phyloP scores from a whole-genome alignment of 1,140 invertebrate species.

The Euschistus heros region DNA sequence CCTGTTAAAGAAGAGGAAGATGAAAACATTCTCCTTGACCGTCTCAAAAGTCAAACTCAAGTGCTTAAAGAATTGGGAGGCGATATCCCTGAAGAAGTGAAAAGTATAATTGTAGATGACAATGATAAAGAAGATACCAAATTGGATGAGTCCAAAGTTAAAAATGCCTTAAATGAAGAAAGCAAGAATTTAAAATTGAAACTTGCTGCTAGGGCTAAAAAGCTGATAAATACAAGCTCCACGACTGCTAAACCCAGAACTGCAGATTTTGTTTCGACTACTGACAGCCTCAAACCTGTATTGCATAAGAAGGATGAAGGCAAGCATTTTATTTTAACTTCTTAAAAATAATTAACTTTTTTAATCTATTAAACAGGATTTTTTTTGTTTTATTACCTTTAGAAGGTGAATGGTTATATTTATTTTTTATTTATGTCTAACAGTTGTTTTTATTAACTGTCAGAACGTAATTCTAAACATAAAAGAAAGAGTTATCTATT shows the following conservation, averaged over 20 bases:
- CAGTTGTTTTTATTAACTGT: too few species aligned
- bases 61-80: constrained; percentile 37
- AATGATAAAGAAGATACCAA: constrained; percentile 21
- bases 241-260: constrained; percentile 26
- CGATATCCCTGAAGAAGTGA: constrained; percentile 34
- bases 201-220: constrained; percentile 29
- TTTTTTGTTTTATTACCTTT: not conserved
- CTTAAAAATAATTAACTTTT: not conserved
- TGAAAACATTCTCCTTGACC: constrained; percentile 35
- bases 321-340: not conserved
- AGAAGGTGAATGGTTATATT: too few species aligned
- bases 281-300: constrained; percentile 24
- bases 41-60: constrained; percentile 37
- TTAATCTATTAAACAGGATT: not conserved
- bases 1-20: constrained; percentile 30
- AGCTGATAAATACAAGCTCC: constrained; percentile 27
- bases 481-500: too few species aligned
- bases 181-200: constrained; percentile 26
- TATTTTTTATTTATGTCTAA: too few species aligned
- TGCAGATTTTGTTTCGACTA: constrained; percentile 22
- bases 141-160: constrained; percentile 33
- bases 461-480: too few species aligned
- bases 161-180: not conserved
- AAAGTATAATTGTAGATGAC: constrained; percentile 26
- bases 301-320: not conserved